Base-by-base conservation (phyloP, 2,888 invertebrate species). In the Cactoblastis cactorum region DNA sequence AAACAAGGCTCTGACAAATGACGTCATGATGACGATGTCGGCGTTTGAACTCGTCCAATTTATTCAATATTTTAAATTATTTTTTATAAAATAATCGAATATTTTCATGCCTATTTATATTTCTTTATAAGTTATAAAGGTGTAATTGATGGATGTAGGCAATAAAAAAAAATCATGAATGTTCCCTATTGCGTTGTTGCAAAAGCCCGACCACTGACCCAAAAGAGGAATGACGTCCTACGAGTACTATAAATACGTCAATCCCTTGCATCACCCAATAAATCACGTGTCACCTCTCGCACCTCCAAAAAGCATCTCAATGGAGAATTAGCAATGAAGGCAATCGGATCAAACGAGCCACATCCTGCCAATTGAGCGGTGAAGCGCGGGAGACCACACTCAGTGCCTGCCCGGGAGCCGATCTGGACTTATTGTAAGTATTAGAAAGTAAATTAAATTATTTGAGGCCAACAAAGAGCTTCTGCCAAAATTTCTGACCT, bases 311-410 rank as follows among this genome's bases (percentile, higher is more conserved):
- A 49, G 49, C 41, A 28, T 39, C 32, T 32, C 49, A 39, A 39
- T 22, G 54, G 59, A 69, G 69, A 71, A 71, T 73, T 71, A 75
- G 71, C 70, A 68, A 65, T 73, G 69, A 18, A 39, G 61, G 54
- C 73, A 77, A 74, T 79, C 81, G 74, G 71, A 62, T 64, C 73
- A 76, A 84, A 88, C 75, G 65, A 75, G 78, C 55, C 55, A 77
- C 75, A 86, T 88, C 87, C 87, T 87, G 87, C 49, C 78, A 84
- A 86, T 83, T 84, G 85, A 67, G 66, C 60, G 64, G 71, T 63
- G 69, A 61, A 59, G 59, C 55, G 58, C 54, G 54, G 56, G 58
- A 52, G 52, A 45, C 33, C 24, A 41, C 15, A 32, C 50, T 46
- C 58, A 58, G 55, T 51, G 41, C 32, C 41, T 11, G 33, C 32